Conservation (phyloP, 2,888 invertebrate species). For the Tipula confusa region DNA sequence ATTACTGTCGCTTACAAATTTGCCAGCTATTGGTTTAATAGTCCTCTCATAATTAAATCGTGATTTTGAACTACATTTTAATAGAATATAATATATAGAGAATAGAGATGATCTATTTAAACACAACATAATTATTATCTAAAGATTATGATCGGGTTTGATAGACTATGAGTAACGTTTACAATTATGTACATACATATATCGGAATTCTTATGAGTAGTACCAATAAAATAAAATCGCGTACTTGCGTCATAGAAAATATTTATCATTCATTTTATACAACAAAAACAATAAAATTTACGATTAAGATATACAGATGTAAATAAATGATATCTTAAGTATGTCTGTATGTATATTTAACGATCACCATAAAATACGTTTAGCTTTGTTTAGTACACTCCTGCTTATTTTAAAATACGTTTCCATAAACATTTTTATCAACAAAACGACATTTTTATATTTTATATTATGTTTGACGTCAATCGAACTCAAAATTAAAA, state of each 20-base stretch:
- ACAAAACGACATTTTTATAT: slow-evolving; percentile 3
- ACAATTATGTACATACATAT: no score
- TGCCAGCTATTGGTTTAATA: no score
- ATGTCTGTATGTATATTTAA: no score
- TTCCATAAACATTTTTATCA: slow-evolving; percentile 29
- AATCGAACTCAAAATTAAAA: slow-evolving; percentile 21
- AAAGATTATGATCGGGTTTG: no score
- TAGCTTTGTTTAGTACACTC: neutral
- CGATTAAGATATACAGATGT: no score
- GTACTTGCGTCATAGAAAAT: neutral
- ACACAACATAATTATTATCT: no score
- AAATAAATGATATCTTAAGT: no score
- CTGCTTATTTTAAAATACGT: neutral
- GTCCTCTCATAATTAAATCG: no score
- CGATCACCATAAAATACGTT: neutral
- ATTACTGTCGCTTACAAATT: no score
- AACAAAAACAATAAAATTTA: neutral
- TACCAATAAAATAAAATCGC: neutral
- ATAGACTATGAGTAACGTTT: neutral
- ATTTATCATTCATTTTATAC: neutral
- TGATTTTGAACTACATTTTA: no score
- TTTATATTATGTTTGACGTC: slow-evolving; percentile 28
- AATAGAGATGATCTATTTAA: no score
- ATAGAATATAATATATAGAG: no score
- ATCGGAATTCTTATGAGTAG: neutral